Base-by-base conservation (phyloP, 2,797 vertebrate genomes). In the Decapterus maruadsi region DNA sequence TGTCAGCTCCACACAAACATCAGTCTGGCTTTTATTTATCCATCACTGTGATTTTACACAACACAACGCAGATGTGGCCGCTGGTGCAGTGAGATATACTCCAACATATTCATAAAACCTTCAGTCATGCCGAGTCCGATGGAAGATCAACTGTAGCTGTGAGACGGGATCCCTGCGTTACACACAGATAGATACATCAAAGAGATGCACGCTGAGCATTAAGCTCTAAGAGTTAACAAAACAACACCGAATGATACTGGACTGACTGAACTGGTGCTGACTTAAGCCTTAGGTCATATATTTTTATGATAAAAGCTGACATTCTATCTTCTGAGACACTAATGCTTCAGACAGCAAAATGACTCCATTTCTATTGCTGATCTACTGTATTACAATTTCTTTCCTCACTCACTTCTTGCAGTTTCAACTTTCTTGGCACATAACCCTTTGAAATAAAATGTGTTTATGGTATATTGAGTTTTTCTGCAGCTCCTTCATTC, bases 21-120 rank as follows among this genome's bases (percentile, higher is more conserved):
- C 16, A 36, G 1, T 77, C 46, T 63, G 46, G 55, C 66, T 80
- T 80, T 58, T 58, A 82, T 82, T 73, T 59, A 42, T 26, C 58
- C 20, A 72, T 68, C 53, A 51, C 31, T 20, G 74, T 20, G 63
- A 69, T 48, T 70, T n/a, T 2, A 34, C 42, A 58, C 34, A 9
- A 50, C 34, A n/a, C 11, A 57, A 14, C 65, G 4, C 16, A 57
- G 68, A 77, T 70, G 65, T 62, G 79, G 51, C 56, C 38, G 50
- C 20, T 2, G 29, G 22, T 16, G 73, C 46, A 58, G 31, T 42
- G 20, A 69, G 40, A 72, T 40, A 22, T 10, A 66, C 53, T 46
- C 2, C 1, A 66, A 26, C 22, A 68, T 36, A 57, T 83, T 76
- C 61, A 68, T 22, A 50, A 72, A 61, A 55, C 48, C 43, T 70